Evolutionary conservation across 2,888 invertebrate genomes (phyloP).

Genomic region (Apotomis capreana): DNA sequence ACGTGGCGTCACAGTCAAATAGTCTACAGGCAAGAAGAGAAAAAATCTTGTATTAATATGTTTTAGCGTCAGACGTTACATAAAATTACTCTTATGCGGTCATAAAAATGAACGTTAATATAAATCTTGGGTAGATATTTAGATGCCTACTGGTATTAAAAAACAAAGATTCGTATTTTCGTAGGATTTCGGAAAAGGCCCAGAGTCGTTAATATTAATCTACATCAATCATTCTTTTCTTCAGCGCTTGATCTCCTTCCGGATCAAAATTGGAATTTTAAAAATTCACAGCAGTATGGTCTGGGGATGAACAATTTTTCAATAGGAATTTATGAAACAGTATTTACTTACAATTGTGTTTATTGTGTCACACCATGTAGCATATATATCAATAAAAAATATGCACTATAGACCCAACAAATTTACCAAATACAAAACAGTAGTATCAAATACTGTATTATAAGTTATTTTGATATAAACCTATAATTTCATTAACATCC

Average conservation of each 20-base stretch:
- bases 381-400: too few relatives aligned
- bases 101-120: not conserved
- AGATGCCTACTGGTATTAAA: not conserved
- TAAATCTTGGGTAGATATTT: not conserved
- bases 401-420: too few relatives aligned
- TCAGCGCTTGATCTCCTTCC: constrained; percentile 16
- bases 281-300: not conserved
- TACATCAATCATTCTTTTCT: constrained; percentile 38
- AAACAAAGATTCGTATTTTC: constrained; percentile 8
- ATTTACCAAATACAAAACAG: too few relatives aligned
- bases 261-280: constrained; percentile 12
- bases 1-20: too few relatives aligned
- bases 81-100: not conserved
- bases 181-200: constrained; percentile 15
- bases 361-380: too few relatives aligned
- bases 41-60: too few relatives aligned
- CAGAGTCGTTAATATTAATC: constrained; percentile 31
- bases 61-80: too few relatives aligned
- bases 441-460: too few relatives aligned
- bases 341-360: too few relatives aligned
- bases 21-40: too few relatives aligned
- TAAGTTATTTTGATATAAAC: too few relatives aligned
- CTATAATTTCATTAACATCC: too few relatives aligned
- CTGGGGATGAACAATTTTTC: not conserved
- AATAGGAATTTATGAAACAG: not conserved